Evolutionary conservation across 1,140 invertebrate genomes (phyloP), one percentile per base, ranked within the genome.

Genomic region (Neuroterus valhalla): DNA sequence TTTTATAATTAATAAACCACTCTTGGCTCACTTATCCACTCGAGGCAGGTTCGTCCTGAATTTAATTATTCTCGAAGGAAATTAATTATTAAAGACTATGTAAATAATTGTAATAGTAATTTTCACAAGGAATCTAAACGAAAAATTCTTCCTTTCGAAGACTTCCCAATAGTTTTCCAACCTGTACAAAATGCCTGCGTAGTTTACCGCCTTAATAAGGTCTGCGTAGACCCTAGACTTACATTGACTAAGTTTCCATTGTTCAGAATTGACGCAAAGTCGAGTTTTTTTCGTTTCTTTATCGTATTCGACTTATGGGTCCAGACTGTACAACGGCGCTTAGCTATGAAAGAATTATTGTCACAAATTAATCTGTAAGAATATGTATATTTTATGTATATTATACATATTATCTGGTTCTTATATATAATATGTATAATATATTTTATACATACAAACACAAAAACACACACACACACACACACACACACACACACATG

Each of bases 201-300:
- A 88, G 84, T 84, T 86, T 79, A 83, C 84, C 85, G 87, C 88
- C 87, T 89, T 88, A 87, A 83, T 80, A 86, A 86, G 81, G 85
- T 86, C 84, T 83, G 77, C 78, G 78, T 85, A 86, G 86, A 80
- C 82, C 81, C 76, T 87, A 86, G 83, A 84, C 78, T 84, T 85
- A 82, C 70, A 82, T 84, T 85, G 81, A 74, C 23, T 71, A 79
- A 78, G 72, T 76, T 23, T 69, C 48, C 55, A 66, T 71, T 71
- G 48, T 55, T 72, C 62, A 68, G 71, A 71, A 12, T 43, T 5
- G 74, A 69, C 38, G 66, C 71, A 68, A 68, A 68, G 3, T 45
- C 17, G 55, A 55, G n/a, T 26, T n/a, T 44, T 31, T 38, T 48
- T 50, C 17, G 4, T 43, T 42, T 70, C 52, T n/a, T 26, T 23